Conservation (phyloP, 2,797 vertebrate species). For the Sebastes minor region DNA sequence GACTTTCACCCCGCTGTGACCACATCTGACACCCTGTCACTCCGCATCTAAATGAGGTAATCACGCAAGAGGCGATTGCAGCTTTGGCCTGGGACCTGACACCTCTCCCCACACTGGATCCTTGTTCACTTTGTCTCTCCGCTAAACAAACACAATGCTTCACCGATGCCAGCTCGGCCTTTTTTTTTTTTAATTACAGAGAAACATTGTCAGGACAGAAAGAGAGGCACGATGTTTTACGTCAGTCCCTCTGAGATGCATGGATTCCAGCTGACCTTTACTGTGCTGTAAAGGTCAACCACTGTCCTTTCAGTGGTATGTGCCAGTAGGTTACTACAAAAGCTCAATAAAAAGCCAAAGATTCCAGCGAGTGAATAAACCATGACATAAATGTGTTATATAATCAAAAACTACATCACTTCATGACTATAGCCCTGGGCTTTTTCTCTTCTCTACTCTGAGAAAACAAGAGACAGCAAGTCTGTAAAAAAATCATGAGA, state of each 20-base stretch:
- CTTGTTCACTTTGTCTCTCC: slow-evolving; percentile 31
- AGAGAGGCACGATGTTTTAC: slow-evolving; percentile 5
- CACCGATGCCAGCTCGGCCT: neutral
- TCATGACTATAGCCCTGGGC: neutral
- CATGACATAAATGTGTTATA: slow-evolving; percentile 54
- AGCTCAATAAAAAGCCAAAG: slow-evolving; percentile 49
- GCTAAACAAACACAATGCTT: slow-evolving; percentile 35
- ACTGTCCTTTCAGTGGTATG: slow-evolving; percentile 36
- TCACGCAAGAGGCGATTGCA: slow-evolving; percentile 58
- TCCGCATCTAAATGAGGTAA: slow-evolving; percentile 59
- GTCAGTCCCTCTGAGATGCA: neutral
- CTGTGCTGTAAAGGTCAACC: slow-evolving; percentile 23
- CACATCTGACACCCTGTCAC: slow-evolving; percentile 71
- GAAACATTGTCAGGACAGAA: slow-evolving; percentile 21
- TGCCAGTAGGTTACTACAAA: slow-evolving; percentile 9
- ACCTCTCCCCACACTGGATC: slow-evolving; percentile 42
- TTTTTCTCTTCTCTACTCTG: neutral
- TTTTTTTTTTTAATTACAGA: neutral
- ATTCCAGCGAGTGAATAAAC: slow-evolving; percentile 29
- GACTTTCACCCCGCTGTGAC: slow-evolving; percentile 71
- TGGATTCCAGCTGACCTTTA: slow-evolving; percentile 22
- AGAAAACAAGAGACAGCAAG: slow-evolving; percentile 22
- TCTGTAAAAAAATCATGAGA: slow-evolving; percentile 1
- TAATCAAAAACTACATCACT: slow-evolving; percentile 34
- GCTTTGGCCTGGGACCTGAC: slow-evolving; percentile 41